Evolutionary conservation across 1,140 invertebrate species (phyloP).

Genomic region (Bombus ignitus): DNA sequence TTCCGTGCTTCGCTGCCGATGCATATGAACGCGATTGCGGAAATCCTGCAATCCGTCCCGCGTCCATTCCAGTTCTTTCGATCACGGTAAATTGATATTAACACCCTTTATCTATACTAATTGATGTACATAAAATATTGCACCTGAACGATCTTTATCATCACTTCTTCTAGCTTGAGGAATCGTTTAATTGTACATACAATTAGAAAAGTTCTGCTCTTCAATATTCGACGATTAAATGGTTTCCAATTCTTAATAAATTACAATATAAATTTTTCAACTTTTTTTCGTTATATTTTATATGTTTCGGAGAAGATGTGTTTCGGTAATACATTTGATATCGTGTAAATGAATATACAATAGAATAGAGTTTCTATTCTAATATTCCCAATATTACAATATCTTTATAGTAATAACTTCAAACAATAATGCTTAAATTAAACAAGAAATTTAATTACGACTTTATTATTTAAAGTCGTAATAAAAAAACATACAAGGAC

Average conservation of each 20-base stretch:
- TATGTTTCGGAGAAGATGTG: too few relatives aligned
- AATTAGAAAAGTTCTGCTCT: not conserved
- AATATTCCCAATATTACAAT: too few relatives aligned
- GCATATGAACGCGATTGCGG: constrained; percentile 28
- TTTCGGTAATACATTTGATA: not conserved
- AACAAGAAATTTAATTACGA: too few relatives aligned
- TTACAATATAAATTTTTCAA: not conserved
- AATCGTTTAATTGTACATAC: not conserved
- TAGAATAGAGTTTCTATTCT: too few relatives aligned
- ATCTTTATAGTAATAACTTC: too few relatives aligned
- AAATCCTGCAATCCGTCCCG: constrained; percentile 14
- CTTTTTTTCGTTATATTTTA: not conserved
- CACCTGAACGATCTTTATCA: not conserved
- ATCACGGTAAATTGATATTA: constrained; percentile 16
- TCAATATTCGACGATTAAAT: not conserved
- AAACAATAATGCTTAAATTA: not conserved
- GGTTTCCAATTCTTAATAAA: not conserved
- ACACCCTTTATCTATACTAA: not conserved
- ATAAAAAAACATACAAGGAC: not conserved
- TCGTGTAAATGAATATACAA: not conserved
- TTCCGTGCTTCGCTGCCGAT: not conserved
- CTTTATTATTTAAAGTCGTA: too few relatives aligned
- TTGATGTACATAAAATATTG: not conserved
- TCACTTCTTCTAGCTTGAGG: not conserved
- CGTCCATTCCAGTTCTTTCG: not conserved